Evolutionary conservation across 2,888 invertebrate genomes (phyloP), one percentile per base, ranked within the genome.

Genomic region (Allophyes oxyacanthae): DNA sequence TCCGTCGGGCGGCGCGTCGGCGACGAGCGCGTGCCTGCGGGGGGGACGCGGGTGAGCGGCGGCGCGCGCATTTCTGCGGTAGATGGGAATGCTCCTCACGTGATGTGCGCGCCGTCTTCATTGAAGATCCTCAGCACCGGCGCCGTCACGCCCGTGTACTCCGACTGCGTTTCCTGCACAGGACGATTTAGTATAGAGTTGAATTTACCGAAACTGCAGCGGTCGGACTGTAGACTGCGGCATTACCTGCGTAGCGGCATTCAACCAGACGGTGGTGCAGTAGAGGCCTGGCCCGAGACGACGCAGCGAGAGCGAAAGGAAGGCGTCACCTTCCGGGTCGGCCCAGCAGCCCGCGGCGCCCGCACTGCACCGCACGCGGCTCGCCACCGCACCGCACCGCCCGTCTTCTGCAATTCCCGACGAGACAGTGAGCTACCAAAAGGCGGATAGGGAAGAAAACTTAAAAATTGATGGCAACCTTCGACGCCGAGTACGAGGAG

Each of bases 81-180:
- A 3, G 15, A 2, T n/a, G 15, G 7, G 28, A 11, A 25, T 9
- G n/a, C 20, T 55, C 42, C 88, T 87, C 73, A 92, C 91, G 90
- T 81, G 55, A 90, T 68, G 42, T 83, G 82, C 1, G 84, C 82
- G 33, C 79, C 70, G 14, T 81, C 82, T 56, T 91, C 92, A 75
- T 91, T 89, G 81, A 81, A 91, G 33, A 92, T 72, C 33, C 87
- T 83, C 25, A 91, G 78, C 46, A 90, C 65, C 11, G 86, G 86
- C 28, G 85, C 57, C 32, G 82, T 80, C 45, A 92, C 91, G 4
- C 91, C 91, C 1, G 85, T 78, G 64, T 83, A 83, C 77, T 90
- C 92, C 14, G 89, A 89, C 56, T 87, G 80, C 30, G 83, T 81
- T 66, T 87, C 88, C 91, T 91, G 81, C 10, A 36, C 44, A 28